phyloP scores from a whole-genome alignment of 1,140 invertebrate species.

The Delia radicum region DNA sequence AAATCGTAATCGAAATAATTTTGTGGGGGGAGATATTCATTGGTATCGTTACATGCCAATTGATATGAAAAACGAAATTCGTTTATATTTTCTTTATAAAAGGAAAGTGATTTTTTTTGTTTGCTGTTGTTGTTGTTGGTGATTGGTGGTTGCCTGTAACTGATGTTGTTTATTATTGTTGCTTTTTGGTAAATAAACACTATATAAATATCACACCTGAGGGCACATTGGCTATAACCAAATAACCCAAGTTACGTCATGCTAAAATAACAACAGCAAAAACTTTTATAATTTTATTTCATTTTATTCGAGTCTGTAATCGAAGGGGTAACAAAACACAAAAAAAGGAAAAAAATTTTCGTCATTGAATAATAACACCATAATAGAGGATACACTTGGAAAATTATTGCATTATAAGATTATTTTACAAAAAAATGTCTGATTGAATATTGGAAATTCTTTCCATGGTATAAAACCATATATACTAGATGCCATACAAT shows the following conservation, averaged over 20 bases:
- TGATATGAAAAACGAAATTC: background rate
- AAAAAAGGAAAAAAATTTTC: background rate
- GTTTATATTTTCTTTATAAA: background rate
- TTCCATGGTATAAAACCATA: too few species aligned
- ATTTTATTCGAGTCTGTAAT: too few species aligned
- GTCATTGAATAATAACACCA: background rate
- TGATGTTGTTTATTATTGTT: background rate
- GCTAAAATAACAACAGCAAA: background rate
- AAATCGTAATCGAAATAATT: too few species aligned
- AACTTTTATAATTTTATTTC: background rate
- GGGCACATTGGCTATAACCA: background rate
- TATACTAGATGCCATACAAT: too few species aligned
- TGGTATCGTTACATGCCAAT: background rate
- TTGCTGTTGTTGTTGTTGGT: background rate
- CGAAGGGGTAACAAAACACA: background rate
- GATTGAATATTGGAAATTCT: too few species aligned
- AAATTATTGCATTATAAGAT: too few species aligned
- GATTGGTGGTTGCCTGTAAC: too few species aligned
- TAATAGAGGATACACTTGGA: background rate
- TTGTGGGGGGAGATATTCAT: too few species aligned
- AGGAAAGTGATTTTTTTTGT: conserved; percentile 3
- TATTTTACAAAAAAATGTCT: too few species aligned
- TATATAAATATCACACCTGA: conserved; percentile 21
- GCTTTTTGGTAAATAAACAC: background rate
- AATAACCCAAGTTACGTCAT: conserved; percentile 14